Evolutionary conservation across 2,113 vertebrate species (phyloP).

Genomic region (Aegotheles bennettii): DNA sequence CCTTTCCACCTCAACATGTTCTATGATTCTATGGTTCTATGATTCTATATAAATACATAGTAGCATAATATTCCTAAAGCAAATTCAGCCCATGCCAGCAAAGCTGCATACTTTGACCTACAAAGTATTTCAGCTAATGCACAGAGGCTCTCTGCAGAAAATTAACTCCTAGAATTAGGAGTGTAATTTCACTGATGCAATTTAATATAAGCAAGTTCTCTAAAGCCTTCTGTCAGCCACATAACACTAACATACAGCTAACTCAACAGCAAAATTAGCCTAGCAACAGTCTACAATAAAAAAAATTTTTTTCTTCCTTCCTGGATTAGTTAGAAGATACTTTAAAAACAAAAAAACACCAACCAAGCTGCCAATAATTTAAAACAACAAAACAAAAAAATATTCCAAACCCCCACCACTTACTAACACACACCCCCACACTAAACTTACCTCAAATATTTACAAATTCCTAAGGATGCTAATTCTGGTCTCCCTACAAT

Average conservation of each 20-base stretch:
- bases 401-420: neutral
- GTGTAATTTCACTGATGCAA: neutral
- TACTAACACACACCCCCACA: neutral
- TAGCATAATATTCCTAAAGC: neutral
- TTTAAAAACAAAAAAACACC: neutral
- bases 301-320: neutral
- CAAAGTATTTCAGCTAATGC: neutral
- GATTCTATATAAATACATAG: neutral
- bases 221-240: neutral
- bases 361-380: neutral
- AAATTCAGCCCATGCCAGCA: neutral
- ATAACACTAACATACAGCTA: neutral
- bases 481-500: neutral
- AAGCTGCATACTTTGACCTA: neutral
- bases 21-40: too few species aligned
- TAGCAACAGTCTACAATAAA: neutral
- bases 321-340: neutral
- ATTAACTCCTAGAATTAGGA: neutral
- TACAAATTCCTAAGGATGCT: neutral
- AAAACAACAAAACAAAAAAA: neutral
- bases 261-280: accelerated
- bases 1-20: too few species aligned
- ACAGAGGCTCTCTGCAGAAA: neutral
- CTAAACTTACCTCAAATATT: neutral
- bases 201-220: neutral